These are phyloP conservation scores for Diploptera punctata DNA, from an alignment of 2,888 invertebrate genomes.

Conservation along the genomic window DNA sequence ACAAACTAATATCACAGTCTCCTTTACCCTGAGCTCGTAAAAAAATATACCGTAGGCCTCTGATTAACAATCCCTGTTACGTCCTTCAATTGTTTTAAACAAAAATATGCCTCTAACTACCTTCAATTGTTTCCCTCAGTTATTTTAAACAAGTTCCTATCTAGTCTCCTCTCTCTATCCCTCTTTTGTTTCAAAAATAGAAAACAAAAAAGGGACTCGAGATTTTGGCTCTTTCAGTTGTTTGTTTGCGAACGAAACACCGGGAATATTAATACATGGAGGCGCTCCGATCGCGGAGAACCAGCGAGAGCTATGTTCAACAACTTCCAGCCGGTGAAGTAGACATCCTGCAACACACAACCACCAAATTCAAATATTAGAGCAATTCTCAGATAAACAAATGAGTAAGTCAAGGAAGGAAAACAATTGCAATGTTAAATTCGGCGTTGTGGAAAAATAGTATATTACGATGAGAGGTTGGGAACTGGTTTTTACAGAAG, in stretches of 20 bases:
- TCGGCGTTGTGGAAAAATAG: too few relatives aligned
- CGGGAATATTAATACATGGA: conserved; percentile 17
- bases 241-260: not conserved
- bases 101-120: too few relatives aligned
- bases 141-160: conserved; percentile 14
- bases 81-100: too few relatives aligned
- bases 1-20: conserved; percentile 32
- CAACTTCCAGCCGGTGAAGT: not conserved
- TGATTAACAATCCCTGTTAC: too few relatives aligned
- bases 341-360: conserved; percentile 7
- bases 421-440: too few relatives aligned
- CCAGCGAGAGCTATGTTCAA: not conserved
- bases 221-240: conserved; percentile 30
- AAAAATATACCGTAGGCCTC: too few relatives aligned
- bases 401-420: too few relatives aligned
- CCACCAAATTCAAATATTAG: too few relatives aligned
- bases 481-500: too few relatives aligned
- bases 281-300: not conserved
- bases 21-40: conserved; percentile 27
- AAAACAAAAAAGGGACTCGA: conserved; percentile 38
- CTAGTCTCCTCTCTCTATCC: conserved; percentile 32
- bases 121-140: not conserved
- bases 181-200: conserved; percentile 34
- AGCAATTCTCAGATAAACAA: too few relatives aligned
- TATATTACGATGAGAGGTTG: too few relatives aligned